These are phyloP conservation scores for Herpailurus yagouaroundi DNA, from an alignment of 2,113 vertebrate genomes.

Conservation along the genomic window DNA sequence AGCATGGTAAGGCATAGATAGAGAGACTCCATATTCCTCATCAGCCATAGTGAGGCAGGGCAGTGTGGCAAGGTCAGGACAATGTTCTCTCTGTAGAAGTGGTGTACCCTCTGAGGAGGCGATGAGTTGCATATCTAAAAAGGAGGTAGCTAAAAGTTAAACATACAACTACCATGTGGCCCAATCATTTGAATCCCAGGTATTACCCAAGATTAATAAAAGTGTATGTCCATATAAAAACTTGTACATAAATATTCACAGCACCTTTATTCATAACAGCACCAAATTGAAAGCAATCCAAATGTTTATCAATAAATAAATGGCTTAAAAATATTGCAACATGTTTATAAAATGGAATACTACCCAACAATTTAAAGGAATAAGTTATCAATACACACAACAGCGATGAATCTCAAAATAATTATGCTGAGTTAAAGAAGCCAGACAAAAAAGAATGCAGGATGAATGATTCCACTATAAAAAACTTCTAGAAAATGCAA, in stretches of 20 bases:
- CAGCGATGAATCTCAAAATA: neutral
- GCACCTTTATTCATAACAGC: neutral
- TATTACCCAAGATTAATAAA: neutral
- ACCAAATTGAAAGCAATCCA: neutral
- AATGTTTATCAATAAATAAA: conserved; percentile 2
- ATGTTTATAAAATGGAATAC: neutral
- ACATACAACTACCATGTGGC: neutral
- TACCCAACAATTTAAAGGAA: conserved; percentile 11
- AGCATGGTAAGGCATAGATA: neutral
- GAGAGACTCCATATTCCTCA: neutral
- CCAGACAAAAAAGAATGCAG: neutral
- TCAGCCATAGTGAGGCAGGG: neutral
- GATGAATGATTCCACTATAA: neutral
- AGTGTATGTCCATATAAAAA: neutral
- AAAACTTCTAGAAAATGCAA: conserved; percentile 45
- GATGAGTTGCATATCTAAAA: neutral
- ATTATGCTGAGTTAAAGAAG: neutral
- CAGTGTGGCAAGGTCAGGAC: neutral
- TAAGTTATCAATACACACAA: neutral
- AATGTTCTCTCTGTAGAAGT: neutral
- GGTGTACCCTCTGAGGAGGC: neutral
- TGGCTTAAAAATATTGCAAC: neutral
- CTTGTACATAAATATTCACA: neutral
- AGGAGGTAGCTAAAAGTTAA: neutral
- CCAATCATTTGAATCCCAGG: neutral